Evolutionary conservation across 2,113 vertebrate species (phyloP).

Genomic region (Amia ocellicauda): DNA sequence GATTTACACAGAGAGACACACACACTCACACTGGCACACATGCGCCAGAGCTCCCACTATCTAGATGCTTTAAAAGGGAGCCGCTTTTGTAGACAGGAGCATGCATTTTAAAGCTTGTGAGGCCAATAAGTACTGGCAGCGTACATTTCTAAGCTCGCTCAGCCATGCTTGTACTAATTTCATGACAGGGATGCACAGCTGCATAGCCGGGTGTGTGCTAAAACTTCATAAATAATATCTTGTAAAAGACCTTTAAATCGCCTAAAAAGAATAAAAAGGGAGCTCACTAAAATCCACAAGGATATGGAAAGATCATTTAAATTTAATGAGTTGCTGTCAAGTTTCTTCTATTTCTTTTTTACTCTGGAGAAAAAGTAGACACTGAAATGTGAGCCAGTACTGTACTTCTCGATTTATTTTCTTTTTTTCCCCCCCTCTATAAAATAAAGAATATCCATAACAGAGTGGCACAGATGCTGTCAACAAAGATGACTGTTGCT

Average conservation of each 20-base stretch:
- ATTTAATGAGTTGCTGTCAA: conserved; percentile 46
- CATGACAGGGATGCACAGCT: conserved; percentile 55
- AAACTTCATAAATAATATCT: conserved; percentile 63
- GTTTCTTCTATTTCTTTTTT: conserved; percentile 37
- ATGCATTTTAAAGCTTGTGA: conserved; percentile 52
- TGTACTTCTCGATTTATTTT: too few relatives aligned
- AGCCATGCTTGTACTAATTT: conserved; percentile 65
- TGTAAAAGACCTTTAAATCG: conserved; percentile 45
- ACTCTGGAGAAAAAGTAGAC: conserved; percentile 25
- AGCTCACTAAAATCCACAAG: conserved; percentile 40
- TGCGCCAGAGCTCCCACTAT: too few relatives aligned
- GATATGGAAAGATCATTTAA: conserved; percentile 51
- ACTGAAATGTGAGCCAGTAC: conserved; percentile 22
- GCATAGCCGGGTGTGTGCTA: conserved; percentile 42
- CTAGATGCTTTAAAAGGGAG: conserved; percentile 39
- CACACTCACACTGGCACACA: background rate
- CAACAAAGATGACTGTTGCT: too few relatives aligned
- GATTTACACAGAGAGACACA: conserved; percentile 37
- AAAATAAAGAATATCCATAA: too few relatives aligned
- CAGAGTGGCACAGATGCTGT: too few relatives aligned
- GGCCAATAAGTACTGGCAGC: conserved; percentile 61
- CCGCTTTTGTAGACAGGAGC: conserved; percentile 53
- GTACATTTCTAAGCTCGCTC: conserved; percentile 55
- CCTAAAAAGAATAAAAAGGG: conserved; percentile 37
- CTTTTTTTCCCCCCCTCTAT: too few relatives aligned